phyloP scores from a whole-genome alignment of 2,797 vertebrate species.

The Aphelocoma californica region DNA sequence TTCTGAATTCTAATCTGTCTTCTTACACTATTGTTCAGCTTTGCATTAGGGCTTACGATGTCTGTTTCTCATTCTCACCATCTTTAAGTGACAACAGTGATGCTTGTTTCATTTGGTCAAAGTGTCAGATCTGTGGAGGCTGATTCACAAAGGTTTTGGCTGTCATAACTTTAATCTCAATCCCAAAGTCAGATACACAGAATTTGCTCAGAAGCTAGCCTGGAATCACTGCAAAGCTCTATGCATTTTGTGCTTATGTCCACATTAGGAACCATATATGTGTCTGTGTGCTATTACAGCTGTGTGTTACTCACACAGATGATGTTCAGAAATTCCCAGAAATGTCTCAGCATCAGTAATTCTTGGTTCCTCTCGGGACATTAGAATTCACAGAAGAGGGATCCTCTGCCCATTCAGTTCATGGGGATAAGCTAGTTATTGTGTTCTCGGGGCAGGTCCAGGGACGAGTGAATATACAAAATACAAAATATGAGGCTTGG shows the following conservation, averaged over 20 bases:
- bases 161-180: not conserved
- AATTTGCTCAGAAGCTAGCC: not conserved
- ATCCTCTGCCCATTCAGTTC: not conserved
- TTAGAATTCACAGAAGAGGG: not conserved
- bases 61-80: not conserved
- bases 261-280: not conserved
- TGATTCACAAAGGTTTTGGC: not conserved
- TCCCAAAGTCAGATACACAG: not conserved
- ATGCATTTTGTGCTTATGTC: not conserved
- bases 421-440: not conserved
- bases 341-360: not conserved
- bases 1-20: not conserved
- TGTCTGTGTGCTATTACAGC: not conserved
- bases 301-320: not conserved
- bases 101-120: not conserved
- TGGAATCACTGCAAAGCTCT: not conserved
- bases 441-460: not conserved
- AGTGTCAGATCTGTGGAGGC: not conserved
- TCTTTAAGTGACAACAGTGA: not conserved
- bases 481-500: not conserved
- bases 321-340: not conserved
- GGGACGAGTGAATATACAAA: not conserved
- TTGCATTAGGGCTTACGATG: rapidly evolving
- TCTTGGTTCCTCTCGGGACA: not conserved
- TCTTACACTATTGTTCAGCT: rapidly evolving